Conservation (phyloP, 2,797 vertebrate species). For the Perodicticus potto region DNA sequence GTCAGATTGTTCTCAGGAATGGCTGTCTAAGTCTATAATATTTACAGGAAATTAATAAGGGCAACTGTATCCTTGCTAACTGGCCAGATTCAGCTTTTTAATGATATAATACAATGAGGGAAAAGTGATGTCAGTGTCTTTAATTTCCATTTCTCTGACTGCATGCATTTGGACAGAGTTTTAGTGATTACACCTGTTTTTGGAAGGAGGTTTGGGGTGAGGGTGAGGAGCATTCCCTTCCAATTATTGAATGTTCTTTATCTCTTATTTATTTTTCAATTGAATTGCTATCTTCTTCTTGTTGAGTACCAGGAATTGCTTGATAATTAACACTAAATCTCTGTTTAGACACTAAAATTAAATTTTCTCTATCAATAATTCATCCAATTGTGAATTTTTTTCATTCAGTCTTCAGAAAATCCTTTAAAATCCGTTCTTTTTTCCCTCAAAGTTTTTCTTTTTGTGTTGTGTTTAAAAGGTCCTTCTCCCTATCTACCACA, state of each 20-base stretch:
- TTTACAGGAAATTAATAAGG: slow-evolving; percentile 30
- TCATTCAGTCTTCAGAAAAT: not conserved
- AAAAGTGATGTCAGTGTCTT: slow-evolving; percentile 64
- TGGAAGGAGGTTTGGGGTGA: not conserved
- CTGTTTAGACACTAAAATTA: slow-evolving; percentile 9
- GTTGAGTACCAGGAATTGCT: slow-evolving; percentile 17
- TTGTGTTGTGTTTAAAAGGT: not conserved
- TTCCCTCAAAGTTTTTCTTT: not conserved
- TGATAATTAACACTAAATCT: slow-evolving; percentile 16
- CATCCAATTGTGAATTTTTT: not conserved
- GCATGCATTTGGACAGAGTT: slow-evolving; percentile 22
- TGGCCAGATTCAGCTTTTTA: slow-evolving; percentile 52
- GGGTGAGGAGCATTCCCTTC: not conserved
- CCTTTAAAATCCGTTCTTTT: not conserved
- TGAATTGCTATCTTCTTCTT: slow-evolving; percentile 5
- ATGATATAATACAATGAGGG: not conserved
- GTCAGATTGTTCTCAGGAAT: not conserved
- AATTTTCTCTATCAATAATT: not conserved
- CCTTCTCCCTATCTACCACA: not conserved
- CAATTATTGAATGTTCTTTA: not conserved
- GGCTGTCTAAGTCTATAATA: not conserved
- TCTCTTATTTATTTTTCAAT: slow-evolving; percentile 23
- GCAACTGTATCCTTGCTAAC: not conserved
- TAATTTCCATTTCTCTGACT: slow-evolving; percentile 44
- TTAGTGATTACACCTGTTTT: slow-evolving; percentile 1